These are phyloP conservation scores for Lasioglossum calceatum DNA, from an alignment of 2,888 invertebrate genomes.

Conservation along the genomic window DNA sequence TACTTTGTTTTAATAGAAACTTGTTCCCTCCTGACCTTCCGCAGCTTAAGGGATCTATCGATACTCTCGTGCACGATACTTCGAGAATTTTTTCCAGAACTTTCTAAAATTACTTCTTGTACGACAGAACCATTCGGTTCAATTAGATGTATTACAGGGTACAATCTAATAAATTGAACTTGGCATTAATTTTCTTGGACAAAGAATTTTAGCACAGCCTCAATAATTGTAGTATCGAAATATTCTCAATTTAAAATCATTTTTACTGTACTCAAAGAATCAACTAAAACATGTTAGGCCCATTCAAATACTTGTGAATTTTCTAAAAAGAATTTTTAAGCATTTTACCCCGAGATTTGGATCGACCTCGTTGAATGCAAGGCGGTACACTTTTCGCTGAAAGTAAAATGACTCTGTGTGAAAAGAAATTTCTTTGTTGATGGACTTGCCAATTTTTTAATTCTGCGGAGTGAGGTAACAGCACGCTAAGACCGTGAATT, in stretches of 20 bases:
- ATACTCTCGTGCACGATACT: not conserved
- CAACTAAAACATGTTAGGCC: not conserved
- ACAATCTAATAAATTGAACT: not conserved
- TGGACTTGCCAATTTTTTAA: not conserved
- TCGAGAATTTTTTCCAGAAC: not conserved
- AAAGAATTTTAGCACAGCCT: not conserved
- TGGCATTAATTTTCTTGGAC: not conserved
- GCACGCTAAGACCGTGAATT: not conserved
- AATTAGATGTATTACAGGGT: not conserved
- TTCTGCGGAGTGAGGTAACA: not conserved
- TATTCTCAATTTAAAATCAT: too few species aligned
- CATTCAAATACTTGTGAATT: not conserved
- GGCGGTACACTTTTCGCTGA: not conserved
- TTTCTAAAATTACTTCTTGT: not conserved
- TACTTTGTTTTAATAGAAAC: not conserved
- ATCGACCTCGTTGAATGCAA: not conserved
- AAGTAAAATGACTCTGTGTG: not conserved
- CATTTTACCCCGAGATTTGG: too few species aligned
- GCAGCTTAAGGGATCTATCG: not conserved
- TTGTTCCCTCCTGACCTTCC: conserved; percentile 5
- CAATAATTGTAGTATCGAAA: too few species aligned
- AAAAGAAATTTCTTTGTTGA: not conserved
- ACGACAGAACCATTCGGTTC: not conserved
- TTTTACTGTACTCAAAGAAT: too few species aligned
- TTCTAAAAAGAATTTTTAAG: not conserved